Evolutionary conservation across 2,888 invertebrate genomes (phyloP), one percentile per base, ranked within the genome.

Genomic region (Erpobdella octoculata): DNA sequence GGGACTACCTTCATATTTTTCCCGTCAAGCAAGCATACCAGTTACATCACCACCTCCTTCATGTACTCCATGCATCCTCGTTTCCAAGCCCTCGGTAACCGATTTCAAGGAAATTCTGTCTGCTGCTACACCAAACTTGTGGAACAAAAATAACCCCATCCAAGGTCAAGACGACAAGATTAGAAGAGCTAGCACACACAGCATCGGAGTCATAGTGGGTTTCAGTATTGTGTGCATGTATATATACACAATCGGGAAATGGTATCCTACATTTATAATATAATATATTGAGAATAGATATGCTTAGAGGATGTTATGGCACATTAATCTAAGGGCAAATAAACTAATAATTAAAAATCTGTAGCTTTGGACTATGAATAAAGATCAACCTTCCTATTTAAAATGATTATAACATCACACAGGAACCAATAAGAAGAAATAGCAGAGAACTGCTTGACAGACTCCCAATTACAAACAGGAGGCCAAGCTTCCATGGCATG

Each of bases 401-500:
- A 21, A 18, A 25, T 25, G 38, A 25, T 33, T 48, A 1, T 15
- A 25, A 12, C 25, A 25, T 33, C 33, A 1, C 8, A 25, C 38
- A 79, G 79, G 79, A 79, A 58, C 75, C 77, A 15, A 78, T 79
- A 31, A 68, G 80, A 69, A 73, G 79, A 37, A 78, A 79, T 53
- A 79, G 80, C 73, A 74, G 79, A 65, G 79, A 80, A 25, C 68
- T 71, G n/a, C 71, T 76, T 35, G 66, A 75, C 21, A 59, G 72
- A 28, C 73, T 75, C 37, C 74, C 72, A 25, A 74, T 73, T 31
- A 75, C 74, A 31, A 78, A 78, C 72, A 75, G 81, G 68, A 73
- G 81, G 68, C 79, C 80, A 12, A 80, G 80, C 70, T 81, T 81
- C 73, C 80, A 80, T 71, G 79, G 79, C 5, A 65, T 71, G 62